Conservation (phyloP, 2,888 invertebrate genomes). For the Tiliacea aurago region DNA sequence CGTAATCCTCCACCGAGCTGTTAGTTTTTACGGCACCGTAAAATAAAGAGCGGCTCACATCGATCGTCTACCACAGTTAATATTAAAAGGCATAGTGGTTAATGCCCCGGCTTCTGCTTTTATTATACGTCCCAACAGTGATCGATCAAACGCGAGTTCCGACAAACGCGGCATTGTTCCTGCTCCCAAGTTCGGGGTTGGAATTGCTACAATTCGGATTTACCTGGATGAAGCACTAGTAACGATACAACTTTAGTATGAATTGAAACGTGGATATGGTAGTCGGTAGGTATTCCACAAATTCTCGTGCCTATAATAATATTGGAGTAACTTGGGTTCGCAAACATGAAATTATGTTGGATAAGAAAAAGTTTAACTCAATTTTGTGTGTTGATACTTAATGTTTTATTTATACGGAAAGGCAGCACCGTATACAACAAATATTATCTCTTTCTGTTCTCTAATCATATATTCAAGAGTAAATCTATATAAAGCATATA, state of each 20-base stretch:
- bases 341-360: constrained; percentile 23
- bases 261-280: constrained; percentile 32
- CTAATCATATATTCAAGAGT: background rate
- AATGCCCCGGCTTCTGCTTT: constrained; percentile 70
- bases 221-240: constrained; percentile 78
- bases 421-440: background rate
- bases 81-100: constrained; percentile 77
- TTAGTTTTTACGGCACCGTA: constrained; percentile 86
- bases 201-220: constrained; percentile 69
- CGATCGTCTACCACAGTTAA: constrained; percentile 77
- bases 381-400: constrained; percentile 7
- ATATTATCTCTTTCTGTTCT: background rate
- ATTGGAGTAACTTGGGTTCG: constrained; percentile 21
- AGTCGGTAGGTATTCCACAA: constrained; percentile 18
- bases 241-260: constrained; percentile 70
- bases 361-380: constrained; percentile 8
- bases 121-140: constrained; percentile 69
- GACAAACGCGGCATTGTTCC: constrained; percentile 75
- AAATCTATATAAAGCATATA: background rate
- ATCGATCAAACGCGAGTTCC: constrained; percentile 75
- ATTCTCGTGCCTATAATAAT: constrained; percentile 12
- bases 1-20: constrained; percentile 80
- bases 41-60: constrained; percentile 80
- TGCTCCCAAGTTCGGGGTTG: constrained; percentile 66
- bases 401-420: background rate